Evolutionary conservation across 2,113 vertebrate species (phyloP).

Genomic region (Neoarius graeffei): DNA sequence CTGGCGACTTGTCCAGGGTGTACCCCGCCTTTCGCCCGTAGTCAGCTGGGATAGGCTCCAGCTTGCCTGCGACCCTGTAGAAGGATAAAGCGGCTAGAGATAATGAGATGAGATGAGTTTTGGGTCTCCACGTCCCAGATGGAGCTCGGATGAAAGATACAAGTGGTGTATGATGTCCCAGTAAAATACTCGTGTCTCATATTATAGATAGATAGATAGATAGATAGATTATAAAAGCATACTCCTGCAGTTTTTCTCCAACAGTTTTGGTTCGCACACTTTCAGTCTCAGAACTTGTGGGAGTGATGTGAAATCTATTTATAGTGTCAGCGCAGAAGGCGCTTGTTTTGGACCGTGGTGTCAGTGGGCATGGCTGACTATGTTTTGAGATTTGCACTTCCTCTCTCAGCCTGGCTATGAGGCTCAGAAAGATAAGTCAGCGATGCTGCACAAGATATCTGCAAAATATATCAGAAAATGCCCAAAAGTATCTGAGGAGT

Average conservation of each 20-base stretch:
- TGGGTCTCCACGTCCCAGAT: too few relatives aligned
- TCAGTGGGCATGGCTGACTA: neutral
- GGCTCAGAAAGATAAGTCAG: constrained; percentile 5
- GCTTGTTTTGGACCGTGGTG: constrained; percentile 15
- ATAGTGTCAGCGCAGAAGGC: constrained; percentile 15
- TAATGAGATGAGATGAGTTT: too few relatives aligned
- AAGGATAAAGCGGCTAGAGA: too few relatives aligned
- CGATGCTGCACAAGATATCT: constrained; percentile 10
- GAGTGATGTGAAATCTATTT: constrained; percentile 41
- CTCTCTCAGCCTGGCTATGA: neutral
- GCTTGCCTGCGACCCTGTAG: too few relatives aligned
- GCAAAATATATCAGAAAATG: constrained; percentile 4
- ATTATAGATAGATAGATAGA: too few relatives aligned
- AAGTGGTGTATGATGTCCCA: too few relatives aligned
- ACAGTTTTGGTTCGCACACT: constrained; percentile 13
- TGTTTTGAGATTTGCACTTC: neutral
- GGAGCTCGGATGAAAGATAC: too few relatives aligned
- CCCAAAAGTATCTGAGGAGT: neutral
- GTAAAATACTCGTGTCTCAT: too few relatives aligned
- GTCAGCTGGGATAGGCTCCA: too few relatives aligned
- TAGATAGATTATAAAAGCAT: neutral
- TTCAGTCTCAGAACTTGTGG: constrained; percentile 22
- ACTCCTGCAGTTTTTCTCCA: neutral
- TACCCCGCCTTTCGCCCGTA: too few relatives aligned
- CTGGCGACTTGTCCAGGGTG: too few relatives aligned